These are phyloP conservation scores for Griposia aprilina DNA, from an alignment of 2,888 invertebrate genomes.

Conservation along the genomic window DNA sequence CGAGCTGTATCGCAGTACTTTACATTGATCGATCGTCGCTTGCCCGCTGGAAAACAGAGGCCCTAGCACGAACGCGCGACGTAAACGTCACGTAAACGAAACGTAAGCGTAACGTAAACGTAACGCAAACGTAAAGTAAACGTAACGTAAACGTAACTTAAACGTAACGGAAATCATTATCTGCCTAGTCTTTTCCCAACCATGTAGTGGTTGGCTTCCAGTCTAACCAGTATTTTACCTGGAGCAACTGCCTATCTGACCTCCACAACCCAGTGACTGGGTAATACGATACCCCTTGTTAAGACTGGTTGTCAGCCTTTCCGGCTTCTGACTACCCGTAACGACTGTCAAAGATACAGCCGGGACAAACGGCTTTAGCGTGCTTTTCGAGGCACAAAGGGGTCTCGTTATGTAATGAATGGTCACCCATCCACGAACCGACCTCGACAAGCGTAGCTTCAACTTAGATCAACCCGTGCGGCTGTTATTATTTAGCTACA, in stretches of 20 bases:
- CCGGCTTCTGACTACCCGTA: no score
- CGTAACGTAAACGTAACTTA: no score
- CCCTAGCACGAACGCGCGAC: neutral
- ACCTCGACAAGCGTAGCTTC: neutral
- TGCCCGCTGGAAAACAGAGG: slow-evolving; percentile 14
- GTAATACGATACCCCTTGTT: no score
- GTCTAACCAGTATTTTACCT: neutral
- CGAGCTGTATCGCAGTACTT: slow-evolving; percentile 48
- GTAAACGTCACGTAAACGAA: neutral
- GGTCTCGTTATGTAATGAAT: neutral
- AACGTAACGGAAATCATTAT: neutral
- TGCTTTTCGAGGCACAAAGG: neutral
- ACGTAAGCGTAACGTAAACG: no score
- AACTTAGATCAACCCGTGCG: neutral
- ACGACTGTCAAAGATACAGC: neutral
- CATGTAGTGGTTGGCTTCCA: no score
- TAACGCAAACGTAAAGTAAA: no score
- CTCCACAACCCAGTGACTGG: no score
- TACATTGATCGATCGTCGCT: slow-evolving; percentile 51
- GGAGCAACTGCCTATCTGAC: no score
- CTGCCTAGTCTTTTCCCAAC: neutral
- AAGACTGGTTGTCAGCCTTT: no score
- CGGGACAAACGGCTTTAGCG: neutral
- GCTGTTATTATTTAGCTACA: neutral
- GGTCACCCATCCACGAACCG: neutral